A percentile compares a stretch with the other conserved stretches of the same genome.
These are phyloP conservation scores for Sceloporus undulatus DNA, from an alignment of 2,113 vertebrate species.

Conservation along the genomic window DNA sequence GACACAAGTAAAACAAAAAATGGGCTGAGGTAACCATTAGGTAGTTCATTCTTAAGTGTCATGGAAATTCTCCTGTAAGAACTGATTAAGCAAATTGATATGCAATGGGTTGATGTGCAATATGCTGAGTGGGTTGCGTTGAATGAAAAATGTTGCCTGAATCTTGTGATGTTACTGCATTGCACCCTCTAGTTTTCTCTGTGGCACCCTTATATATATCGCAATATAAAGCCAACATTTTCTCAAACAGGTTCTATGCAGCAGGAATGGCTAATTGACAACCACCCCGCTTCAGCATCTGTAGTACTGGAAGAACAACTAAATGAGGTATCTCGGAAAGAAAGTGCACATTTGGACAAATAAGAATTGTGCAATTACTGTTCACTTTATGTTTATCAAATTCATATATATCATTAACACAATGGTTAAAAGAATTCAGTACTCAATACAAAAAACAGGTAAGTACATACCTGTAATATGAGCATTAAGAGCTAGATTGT, in stretches of 20 bases:
- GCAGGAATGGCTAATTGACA: not conserved
- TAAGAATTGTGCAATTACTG: constrained; percentile 3
- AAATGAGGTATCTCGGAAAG: not conserved
- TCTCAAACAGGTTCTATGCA: not conserved
- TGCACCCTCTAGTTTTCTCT: not conserved
- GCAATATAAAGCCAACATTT: not conserved
- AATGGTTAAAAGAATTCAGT: constrained; percentile 18
- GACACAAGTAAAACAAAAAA: not conserved
- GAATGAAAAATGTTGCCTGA: not conserved
- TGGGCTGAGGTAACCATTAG: not conserved
- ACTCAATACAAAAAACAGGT: constrained; percentile 39
- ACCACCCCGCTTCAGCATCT: not conserved
- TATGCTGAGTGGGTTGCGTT: not conserved
- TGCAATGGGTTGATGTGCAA: not conserved
- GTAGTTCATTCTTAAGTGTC: not conserved
- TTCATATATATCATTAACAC: not conserved
- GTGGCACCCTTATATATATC: not conserved
- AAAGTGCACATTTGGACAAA: not conserved
- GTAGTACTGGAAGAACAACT: constrained; percentile 34
- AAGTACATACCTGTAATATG: constrained; percentile 24
- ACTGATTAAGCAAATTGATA: not conserved
- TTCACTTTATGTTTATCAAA: constrained; percentile 18
- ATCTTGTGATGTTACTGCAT: not conserved
- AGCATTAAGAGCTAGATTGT: constrained; percentile 22
- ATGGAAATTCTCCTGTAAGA: not conserved